Base-by-base conservation (phyloP, 2,888 invertebrate genomes). In the Microctonus aethiopoides region DNA sequence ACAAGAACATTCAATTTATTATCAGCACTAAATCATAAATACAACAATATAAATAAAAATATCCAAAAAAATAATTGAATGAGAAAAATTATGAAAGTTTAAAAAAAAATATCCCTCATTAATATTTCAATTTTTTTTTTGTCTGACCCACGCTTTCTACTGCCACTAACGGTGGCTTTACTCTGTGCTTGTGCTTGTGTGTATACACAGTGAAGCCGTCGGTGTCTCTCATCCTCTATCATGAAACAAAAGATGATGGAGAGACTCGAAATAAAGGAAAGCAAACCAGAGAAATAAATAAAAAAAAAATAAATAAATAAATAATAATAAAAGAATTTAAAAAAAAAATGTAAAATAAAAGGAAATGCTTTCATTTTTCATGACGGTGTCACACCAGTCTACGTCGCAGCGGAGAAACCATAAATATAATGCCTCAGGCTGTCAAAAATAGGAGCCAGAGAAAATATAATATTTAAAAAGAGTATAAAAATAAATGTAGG, bases 231-330 rank as follows among this genome's bases (percentile, higher is more conserved):
- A 46, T 46, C 16, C 46, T 16, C 46, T n/a, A 16, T 46, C 46
- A 46, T 46, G 46, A 46, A 46, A 46, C 46, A 46, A 46, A 46
- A 46, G 46, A 46, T 46, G 46, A 46, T 46, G 46, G 16, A 46
- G 46, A 4, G 46, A 46, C 46, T n/a, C 16, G 46, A 46, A 46
- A 46, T 46, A 16, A 46, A 46, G 16, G 16, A 46, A 46, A 46
- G 16, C 7, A n/a, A n/a, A 46, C 16, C 46, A 16, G 16, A 46
- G 7, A 46, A 46, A 46, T n/a, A 46, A 46, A 46, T 46, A 46
- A 46, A 46, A 20, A 16, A 16, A 13, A 32, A 32, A 32, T 32
- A 32, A 36, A 36, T n/a, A 39, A 39, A 39, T 39, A 39, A 39
- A 13, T 3, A 46, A 46, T 16, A 46, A 46, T n/a, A 46, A 16